Evolutionary conservation across 2,113 vertebrate species (phyloP).

Genomic region (Loxodonta africana): DNA sequence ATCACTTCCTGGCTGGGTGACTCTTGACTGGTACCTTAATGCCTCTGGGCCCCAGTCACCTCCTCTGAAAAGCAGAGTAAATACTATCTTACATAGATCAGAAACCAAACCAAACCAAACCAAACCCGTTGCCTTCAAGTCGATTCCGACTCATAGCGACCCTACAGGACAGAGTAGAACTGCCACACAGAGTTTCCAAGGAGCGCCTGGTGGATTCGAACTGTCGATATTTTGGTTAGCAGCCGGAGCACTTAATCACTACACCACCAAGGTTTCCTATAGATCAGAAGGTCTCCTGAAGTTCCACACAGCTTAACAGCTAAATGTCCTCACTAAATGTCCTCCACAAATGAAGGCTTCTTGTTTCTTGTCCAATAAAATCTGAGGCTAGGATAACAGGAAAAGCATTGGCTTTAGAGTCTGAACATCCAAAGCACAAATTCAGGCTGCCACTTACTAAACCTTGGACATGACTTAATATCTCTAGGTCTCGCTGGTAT

Average conservation of each 20-base stretch:
- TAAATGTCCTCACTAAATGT: slow-evolving; percentile 19
- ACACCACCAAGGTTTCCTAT: not conserved
- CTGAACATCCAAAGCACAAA: not conserved
- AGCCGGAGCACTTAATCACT: too few species aligned
- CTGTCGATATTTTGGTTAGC: too few species aligned
- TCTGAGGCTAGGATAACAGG: slow-evolving; percentile 32
- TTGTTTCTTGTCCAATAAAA: slow-evolving; percentile 64
- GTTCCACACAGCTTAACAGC: slow-evolving; percentile 41
- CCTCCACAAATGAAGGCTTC: slow-evolving; percentile 49
- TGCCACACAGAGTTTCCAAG: too few species aligned
- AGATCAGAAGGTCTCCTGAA: slow-evolving; percentile 41
- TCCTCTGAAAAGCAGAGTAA: slow-evolving; percentile 2
- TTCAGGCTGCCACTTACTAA: not conserved
- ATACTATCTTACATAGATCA: slow-evolving; percentile 24
- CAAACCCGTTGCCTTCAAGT: too few species aligned
- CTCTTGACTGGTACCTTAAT: not conserved
- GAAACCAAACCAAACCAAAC: not conserved
- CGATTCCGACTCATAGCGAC: too few species aligned
- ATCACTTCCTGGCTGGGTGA: not conserved
- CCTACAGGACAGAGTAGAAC: too few species aligned
- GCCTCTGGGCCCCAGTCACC: not conserved
- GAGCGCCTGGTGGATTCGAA: too few species aligned
- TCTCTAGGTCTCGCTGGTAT: not conserved
- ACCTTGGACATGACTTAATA: not conserved
- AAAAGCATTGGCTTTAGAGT: slow-evolving; percentile 11